Evolutionary conservation across 1,140 invertebrate genomes (phyloP).

Genomic region (Aphidius gifuensis): DNA sequence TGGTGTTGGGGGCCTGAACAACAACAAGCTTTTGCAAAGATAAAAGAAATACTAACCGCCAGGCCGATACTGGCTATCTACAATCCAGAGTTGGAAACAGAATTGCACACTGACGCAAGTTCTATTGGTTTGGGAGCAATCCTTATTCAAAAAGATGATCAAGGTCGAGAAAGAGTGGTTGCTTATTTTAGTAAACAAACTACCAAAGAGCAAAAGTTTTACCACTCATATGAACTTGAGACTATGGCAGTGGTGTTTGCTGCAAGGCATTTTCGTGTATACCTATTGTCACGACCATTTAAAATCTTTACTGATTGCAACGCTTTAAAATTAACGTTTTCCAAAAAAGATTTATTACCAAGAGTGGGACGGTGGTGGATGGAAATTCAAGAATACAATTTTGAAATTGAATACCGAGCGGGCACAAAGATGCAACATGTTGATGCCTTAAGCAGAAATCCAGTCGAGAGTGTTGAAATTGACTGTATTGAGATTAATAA

Average conservation of each 20-base stretch:
- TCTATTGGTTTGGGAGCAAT: slow-evolving; percentile 32
- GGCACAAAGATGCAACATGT: slow-evolving; percentile 37
- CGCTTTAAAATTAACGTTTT: slow-evolving; percentile 34
- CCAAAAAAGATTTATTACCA: slow-evolving; percentile 37
- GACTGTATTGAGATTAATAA: no score
- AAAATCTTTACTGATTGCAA: slow-evolving; percentile 43
- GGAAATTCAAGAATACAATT: slow-evolving; percentile 37
- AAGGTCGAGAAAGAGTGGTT: slow-evolving; percentile 1
- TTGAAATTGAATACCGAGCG: slow-evolving; percentile 36
- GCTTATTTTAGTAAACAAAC: slow-evolving; percentile 34
- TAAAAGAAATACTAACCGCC: slow-evolving; percentile 10
- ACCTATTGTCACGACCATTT: slow-evolving; percentile 40
- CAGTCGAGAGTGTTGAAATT: slow-evolving; percentile 5
- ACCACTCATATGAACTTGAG: slow-evolving; percentile 45
- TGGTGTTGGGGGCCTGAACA: slow-evolving; percentile 8
- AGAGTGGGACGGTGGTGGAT: slow-evolving; percentile 42
- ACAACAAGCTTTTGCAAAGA: neutral
- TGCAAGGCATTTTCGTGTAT: slow-evolving; percentile 39
- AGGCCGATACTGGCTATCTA: slow-evolving; percentile 42
- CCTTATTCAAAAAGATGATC: slow-evolving; percentile 28
- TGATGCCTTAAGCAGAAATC: slow-evolving; percentile 32
- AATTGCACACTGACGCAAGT: slow-evolving; percentile 32
- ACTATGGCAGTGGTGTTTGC: slow-evolving; percentile 36
- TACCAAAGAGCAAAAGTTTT: slow-evolving; percentile 29
- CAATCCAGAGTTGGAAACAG: slow-evolving; percentile 30